Evolutionary conservation across 2,113 vertebrate genomes (phyloP).

Genomic region (Lathamus discolor): DNA sequence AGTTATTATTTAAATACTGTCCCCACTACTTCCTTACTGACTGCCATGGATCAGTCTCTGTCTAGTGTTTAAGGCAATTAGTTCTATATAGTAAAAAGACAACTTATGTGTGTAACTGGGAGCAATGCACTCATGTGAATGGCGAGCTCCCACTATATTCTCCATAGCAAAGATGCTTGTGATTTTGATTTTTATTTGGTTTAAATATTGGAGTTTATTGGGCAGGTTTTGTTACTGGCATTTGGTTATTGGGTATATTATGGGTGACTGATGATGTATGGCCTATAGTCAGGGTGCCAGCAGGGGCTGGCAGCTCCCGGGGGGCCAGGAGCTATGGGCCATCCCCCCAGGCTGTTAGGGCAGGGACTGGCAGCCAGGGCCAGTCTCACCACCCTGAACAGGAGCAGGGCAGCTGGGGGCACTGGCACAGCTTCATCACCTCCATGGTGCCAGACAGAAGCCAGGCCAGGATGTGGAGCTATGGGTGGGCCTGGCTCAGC

Average conservation of each 20-base stretch:
- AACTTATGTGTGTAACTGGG: background rate
- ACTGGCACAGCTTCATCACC: background rate
- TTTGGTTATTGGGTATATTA: background rate
- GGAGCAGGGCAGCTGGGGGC: background rate
- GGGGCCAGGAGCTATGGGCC: background rate
- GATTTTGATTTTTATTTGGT: background rate
- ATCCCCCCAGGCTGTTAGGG: background rate
- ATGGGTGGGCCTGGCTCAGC: too few relatives aligned
- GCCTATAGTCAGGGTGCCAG: background rate
- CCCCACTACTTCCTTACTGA: background rate
- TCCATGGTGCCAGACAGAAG: background rate
- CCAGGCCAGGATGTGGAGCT: too few relatives aligned
- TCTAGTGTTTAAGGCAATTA: background rate
- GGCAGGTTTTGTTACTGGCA: background rate
- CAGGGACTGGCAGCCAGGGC: background rate
- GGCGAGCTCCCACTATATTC: fast-evolving
- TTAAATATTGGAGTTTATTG: background rate
- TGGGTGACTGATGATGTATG: fast-evolving
- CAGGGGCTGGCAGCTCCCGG: background rate
- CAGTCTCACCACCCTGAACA: fast-evolving
- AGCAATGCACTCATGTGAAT: fast-evolving
- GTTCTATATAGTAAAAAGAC: background rate
- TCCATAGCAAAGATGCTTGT: fast-evolving
- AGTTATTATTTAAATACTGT: background rate
- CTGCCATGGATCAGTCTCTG: background rate